Percentiles rank a stretch among this genome's conserved stretches.
These are phyloP conservation scores for Drosophila greeni DNA, from an alignment of 2,888 invertebrate species.

Conservation along the genomic window DNA sequence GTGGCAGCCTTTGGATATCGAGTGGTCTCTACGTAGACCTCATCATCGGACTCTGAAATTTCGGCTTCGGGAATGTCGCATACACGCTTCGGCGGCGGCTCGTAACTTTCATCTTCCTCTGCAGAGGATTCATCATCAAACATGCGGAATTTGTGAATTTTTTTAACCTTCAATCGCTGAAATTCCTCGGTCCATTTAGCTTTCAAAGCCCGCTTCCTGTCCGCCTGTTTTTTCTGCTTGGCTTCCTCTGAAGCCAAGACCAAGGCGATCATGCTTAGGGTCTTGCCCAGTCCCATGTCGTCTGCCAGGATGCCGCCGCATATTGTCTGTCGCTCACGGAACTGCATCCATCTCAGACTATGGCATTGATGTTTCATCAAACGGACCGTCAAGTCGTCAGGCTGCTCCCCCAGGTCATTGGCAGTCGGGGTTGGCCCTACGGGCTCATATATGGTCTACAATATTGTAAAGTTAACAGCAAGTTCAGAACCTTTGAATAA, in stretches of 20 bases:
- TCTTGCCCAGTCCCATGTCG: conserved; percentile 82
- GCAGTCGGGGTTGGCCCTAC: background rate
- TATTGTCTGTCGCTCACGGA: conserved; percentile 91
- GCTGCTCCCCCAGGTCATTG: conserved; percentile 80
- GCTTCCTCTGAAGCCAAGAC: conserved; percentile 79
- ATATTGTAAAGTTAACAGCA: background rate
- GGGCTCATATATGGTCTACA: conserved; percentile 29
- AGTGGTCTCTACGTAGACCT: conserved; percentile 43
- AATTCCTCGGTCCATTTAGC: conserved; percentile 17
- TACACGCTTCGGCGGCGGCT: conserved; percentile 2
- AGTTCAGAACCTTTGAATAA: background rate
- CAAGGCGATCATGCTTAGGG: conserved; percentile 88
- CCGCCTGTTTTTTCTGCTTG: background rate
- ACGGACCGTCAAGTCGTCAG: conserved; percentile 81
- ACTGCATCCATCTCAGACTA: conserved; percentile 90
- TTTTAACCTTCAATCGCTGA: background rate
- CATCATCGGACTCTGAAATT: conserved; percentile 63
- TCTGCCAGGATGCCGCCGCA: conserved; percentile 91
- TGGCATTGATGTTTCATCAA: conserved; percentile 88
- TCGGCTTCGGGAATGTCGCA: conserved; percentile 54
- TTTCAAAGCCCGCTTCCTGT: conserved; percentile 1
- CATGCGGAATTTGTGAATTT: background rate
- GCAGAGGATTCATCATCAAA: conserved; percentile 29
- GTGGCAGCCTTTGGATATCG: conserved; percentile 80
- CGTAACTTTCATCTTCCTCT: background rate